These are phyloP conservation scores for Ailurus styani DNA, from an alignment of 2,113 vertebrate species.

Conservation along the genomic window DNA sequence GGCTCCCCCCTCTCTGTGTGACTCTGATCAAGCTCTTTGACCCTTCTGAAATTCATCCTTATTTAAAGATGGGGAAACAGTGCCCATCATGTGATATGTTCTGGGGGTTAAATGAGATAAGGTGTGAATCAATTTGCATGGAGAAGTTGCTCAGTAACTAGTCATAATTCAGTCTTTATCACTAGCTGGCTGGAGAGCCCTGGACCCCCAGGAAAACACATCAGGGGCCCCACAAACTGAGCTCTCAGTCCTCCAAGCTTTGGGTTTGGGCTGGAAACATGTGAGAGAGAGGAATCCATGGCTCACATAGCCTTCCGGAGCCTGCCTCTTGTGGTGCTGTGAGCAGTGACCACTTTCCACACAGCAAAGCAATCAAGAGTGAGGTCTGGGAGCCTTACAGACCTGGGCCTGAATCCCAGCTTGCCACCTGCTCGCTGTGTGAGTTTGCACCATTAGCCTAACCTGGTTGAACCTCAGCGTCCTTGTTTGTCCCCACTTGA, in stretches of 20 bases:
- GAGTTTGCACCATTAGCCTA: background rate
- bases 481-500: background rate
- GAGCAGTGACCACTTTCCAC: fast-evolving
- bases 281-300: background rate
- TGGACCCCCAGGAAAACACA: background rate
- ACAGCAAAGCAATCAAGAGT: background rate
- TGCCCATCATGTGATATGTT: too few species aligned
- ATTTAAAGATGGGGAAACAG: background rate
- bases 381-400: background rate
- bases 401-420: background rate
- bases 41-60: background rate
- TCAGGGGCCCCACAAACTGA: fast-evolving
- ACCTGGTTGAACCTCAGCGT: background rate
- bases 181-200: background rate
- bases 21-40: background rate
- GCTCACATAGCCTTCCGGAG: background rate
- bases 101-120: background rate
- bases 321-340: too few species aligned
- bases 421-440: background rate
- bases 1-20: background rate
- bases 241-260: fast-evolving
- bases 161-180: background rate
- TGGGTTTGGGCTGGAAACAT: background rate
- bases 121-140: fast-evolving
- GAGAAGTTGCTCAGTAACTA: background rate